Conservation (phyloP, 2,113 vertebrate genomes). For the Nannobrachium achirus region DNA sequence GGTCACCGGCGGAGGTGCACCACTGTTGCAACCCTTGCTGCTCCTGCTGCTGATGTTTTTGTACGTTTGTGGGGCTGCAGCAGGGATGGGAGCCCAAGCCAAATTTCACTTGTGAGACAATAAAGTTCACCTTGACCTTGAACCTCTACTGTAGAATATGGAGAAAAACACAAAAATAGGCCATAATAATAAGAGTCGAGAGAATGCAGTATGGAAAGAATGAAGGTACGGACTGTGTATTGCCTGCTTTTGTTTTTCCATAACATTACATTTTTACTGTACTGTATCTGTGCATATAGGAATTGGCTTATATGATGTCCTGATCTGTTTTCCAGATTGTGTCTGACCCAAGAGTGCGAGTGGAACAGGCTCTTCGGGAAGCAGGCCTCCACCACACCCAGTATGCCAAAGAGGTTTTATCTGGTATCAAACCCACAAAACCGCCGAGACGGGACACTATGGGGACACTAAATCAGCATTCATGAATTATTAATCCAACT, state of each 20-base stretch:
- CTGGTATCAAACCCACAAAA: slow-evolving; percentile 83
- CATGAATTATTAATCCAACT: slow-evolving; percentile 70
- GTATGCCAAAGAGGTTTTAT: slow-evolving; percentile 87
- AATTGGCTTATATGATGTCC: neutral
- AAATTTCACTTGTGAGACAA: too few species aligned
- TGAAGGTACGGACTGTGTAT: neutral
- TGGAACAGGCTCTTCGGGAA: slow-evolving; percentile 88
- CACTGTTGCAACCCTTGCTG: too few species aligned
- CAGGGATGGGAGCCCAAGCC: too few species aligned
- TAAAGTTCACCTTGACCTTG: too few species aligned
- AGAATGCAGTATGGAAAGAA: neutral
- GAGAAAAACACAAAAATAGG: neutral
- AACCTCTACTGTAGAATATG: slow-evolving; percentile 9
- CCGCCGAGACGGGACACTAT: slow-evolving; percentile 86
- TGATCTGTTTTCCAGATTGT: slow-evolving; percentile 82
- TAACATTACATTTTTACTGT: neutral
- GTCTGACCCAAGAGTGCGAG: slow-evolving; percentile 88
- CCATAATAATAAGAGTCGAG: neutral
- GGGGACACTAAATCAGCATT: slow-evolving; percentile 83
- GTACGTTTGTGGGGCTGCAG: too few species aligned
- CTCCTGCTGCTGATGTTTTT: too few species aligned
- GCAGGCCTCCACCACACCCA: slow-evolving; percentile 87
- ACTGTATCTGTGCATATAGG: neutral
- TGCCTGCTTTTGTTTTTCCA: neutral
- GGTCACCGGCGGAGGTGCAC: too few species aligned